Percentiles rank a stretch among this genome's conserved stretches.
phyloP scores from a whole-genome alignment of 2,113 vertebrate genomes.

The Lontra canadensis region DNA sequence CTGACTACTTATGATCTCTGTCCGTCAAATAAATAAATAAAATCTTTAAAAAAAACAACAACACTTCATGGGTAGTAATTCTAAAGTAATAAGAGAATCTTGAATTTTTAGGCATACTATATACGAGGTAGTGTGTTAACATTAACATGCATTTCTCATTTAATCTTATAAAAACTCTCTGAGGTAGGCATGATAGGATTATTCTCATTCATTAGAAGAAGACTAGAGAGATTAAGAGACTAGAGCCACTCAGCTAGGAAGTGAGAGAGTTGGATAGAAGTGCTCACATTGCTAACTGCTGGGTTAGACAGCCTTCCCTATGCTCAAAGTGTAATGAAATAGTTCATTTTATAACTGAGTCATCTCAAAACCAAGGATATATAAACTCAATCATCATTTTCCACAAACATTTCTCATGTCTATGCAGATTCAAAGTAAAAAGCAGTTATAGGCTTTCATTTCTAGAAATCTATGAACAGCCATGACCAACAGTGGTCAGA shows the following conservation, averaged over 20 bases:
- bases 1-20: too few relatives aligned
- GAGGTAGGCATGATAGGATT: not conserved
- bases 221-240: not conserved
- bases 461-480: not conserved
- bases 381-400: not conserved
- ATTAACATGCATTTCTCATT: not conserved
- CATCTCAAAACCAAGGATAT: not conserved
- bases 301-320: accelerated
- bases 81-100: not conserved
- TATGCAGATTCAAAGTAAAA: not conserved
- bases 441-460: not conserved
- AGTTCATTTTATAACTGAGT: not conserved
- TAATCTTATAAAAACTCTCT: not conserved
- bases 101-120: not conserved
- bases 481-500: not conserved
- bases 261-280: not conserved
- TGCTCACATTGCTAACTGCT: not conserved
- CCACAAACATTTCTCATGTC: not conserved
- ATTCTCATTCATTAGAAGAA: not conserved
- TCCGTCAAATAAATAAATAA: too few relatives aligned
- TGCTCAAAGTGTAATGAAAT: not conserved
- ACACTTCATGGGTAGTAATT: not conserved
- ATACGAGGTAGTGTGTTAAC: not conserved
- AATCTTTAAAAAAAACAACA: too few relatives aligned
- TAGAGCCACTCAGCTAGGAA: not conserved